A percentile compares a stretch with the other conserved stretches of the same genome.
Conservation (phyloP, 2,888 invertebrate species). For the Idaea biselata region DNA sequence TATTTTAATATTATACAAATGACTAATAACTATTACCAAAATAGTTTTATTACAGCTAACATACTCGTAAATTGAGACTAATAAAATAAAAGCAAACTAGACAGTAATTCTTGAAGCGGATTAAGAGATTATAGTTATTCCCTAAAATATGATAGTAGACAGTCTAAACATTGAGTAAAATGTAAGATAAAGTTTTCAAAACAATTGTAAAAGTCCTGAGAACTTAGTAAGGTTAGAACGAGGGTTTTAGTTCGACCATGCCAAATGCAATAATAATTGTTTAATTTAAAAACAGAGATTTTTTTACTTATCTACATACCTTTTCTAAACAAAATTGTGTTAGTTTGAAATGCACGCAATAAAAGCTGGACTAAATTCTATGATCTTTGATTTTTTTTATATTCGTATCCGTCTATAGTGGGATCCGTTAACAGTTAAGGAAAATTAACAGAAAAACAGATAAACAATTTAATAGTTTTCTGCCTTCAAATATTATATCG, state of each 20-base stretch:
- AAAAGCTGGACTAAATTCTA: too few species aligned
- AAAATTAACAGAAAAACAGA: too few species aligned
- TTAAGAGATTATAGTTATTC: background rate
- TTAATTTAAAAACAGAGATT: too few species aligned
- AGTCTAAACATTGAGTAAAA: background rate
- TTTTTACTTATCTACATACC: too few species aligned
- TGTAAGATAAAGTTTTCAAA: background rate
- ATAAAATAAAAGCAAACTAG: background rate
- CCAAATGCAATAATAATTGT: too few species aligned
- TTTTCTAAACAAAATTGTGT: too few species aligned
- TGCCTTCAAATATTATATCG: background rate
- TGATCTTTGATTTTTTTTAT: too few species aligned
- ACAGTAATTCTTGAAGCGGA: constrained; percentile 1
- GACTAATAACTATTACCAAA: background rate
- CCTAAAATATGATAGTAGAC: background rate
- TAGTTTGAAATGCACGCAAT: too few species aligned
- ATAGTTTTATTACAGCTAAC: background rate
- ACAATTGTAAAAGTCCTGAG: background rate
- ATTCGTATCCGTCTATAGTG: too few species aligned
- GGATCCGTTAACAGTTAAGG: too few species aligned
- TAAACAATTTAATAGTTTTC: too few species aligned
- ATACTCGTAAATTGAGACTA: background rate
- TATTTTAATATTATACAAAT: background rate
- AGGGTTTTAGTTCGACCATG: background rate
- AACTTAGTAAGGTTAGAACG: background rate